Conservation (phyloP, 92 coral and sea anemone species). For the Plumapathes pennacea region DNA sequence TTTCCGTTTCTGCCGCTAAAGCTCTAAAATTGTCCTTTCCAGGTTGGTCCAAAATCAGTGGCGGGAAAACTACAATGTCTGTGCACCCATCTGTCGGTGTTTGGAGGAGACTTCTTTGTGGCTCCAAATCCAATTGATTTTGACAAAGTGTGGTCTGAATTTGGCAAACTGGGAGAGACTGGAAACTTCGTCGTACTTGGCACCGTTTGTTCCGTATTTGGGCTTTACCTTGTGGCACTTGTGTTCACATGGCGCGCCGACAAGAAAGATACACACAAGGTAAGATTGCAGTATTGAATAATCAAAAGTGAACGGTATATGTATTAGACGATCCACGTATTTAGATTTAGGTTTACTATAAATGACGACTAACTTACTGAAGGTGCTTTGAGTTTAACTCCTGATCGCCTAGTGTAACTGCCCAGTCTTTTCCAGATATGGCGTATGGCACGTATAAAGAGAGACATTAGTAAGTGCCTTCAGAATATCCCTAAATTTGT, state of each 20-base stretch:
- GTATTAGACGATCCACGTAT: no score
- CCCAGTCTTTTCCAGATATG: no score
- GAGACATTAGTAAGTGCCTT: no score
- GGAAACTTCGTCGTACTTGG: conserved; percentile 73
- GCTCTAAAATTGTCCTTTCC: no score
- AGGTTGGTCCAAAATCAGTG: conserved; percentile 66
- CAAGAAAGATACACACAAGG: conserved; percentile 60
- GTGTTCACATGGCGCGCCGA: conserved; percentile 66
- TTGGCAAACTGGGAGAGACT: conserved; percentile 59
- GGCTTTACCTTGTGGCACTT: conserved; percentile 57
- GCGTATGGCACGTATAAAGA: no score
- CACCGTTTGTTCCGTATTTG: conserved; percentile 50
- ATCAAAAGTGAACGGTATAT: no score
- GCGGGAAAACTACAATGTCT: conserved; percentile 66
- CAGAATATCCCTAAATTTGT: no score
- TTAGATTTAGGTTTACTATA: no score
- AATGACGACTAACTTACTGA: not conserved
- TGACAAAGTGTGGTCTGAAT: conserved; percentile 72
- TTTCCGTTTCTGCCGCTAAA: no score
- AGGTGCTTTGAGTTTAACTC: no score
- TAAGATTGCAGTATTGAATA: conserved; percentile 10
- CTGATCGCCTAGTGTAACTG: no score
- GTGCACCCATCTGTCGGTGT: conserved; percentile 78
- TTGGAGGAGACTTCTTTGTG: conserved; percentile 87
- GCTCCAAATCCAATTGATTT: conserved; percentile 91